Evolutionary conservation across 2,113 vertebrate species (phyloP), one percentile per base, ranked within the genome.

Genomic region (Cyphotilapia sp.): DNA sequence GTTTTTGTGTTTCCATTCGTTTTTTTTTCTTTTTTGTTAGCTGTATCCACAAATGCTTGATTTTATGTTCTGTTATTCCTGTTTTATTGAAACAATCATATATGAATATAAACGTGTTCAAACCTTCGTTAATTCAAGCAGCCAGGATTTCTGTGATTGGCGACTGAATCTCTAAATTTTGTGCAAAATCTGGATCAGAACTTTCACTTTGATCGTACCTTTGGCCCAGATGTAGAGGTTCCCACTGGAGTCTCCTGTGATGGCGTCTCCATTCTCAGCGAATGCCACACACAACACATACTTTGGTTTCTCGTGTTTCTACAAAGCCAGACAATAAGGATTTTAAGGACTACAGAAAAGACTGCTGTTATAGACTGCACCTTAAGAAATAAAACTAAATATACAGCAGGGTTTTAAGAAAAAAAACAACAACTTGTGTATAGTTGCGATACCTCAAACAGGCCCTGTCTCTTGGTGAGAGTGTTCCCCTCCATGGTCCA

Each of bases 281-380:
- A 98, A 98, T 4, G 97, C 96, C 80, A 98, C 95, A 24, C 98
- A 98, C 51, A 98, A 89, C 82, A 98, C 96, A 1, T 98, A 98
- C 93, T 98, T 98, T 5, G 98, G 97, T 88, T 98, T 98, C 91
- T 98, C 98, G 0, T 98, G 96, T 97, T 98, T 98, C 98, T 98
- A 87, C 7, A 38, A 33, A 71, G 6, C 53, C 10, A 4, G 0
- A 83, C 10, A 61, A 27, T 49, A 5, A 74, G 1, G 19, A 74
- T 74, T 74, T 45, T 0, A 45, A 45, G 40, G 40, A 45, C 5
- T 45, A 27, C 14, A 71, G 40, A 29, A 8, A 49, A 49, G 9
- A 0, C 27, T 47, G 71, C 71, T 8, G 69, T 29, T 7, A 47
- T 7, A 29, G 40, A 76, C 22, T 19, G 0, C 9, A 29, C 4